phyloP scores from a whole-genome alignment of 2,113 vertebrate genomes.

The Scophthalmus maximus region DNA sequence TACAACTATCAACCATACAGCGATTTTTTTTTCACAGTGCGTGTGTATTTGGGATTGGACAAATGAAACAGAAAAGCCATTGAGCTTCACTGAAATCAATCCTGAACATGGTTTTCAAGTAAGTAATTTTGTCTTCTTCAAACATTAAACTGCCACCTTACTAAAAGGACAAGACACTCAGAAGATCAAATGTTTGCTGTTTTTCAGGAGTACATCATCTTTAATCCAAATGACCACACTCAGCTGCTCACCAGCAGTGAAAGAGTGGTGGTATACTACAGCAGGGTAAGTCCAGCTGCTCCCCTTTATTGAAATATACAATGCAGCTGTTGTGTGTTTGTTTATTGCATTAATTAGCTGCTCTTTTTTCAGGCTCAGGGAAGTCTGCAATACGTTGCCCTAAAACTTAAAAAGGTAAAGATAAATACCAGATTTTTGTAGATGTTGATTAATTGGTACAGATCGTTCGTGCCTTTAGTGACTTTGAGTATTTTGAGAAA shows the following conservation, averaged over 20 bases:
- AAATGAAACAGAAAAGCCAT: slow-evolving; percentile 71
- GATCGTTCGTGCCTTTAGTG: not conserved
- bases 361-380: slow-evolving; percentile 69
- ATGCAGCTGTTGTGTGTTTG: not conserved
- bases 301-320: not conserved
- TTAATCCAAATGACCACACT: slow-evolving; percentile 84
- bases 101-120: slow-evolving; percentile 87
- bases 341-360: slow-evolving; percentile 25
- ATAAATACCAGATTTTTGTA: not conserved
- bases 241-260: slow-evolving; percentile 91
- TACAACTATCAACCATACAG: not conserved
- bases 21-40: slow-evolving; percentile 73
- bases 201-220: slow-evolving; percentile 83
- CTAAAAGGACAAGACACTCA: not conserved
- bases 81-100: slow-evolving; percentile 81
- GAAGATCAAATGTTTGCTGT: slow-evolving; percentile 1
- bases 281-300: slow-evolving; percentile 83
- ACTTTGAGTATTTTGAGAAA: not conserved
- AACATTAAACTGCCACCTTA: not conserved
- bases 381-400: slow-evolving; percentile 69
- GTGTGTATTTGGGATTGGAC: slow-evolving; percentile 94
- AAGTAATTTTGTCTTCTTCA: slow-evolving; percentile 46
- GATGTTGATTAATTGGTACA: not conserved
- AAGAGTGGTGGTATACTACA: slow-evolving; percentile 87
- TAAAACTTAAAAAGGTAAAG: slow-evolving; percentile 84